Base-by-base conservation (phyloP, 2,113 vertebrate species). In the Lepus timidus region DNA sequence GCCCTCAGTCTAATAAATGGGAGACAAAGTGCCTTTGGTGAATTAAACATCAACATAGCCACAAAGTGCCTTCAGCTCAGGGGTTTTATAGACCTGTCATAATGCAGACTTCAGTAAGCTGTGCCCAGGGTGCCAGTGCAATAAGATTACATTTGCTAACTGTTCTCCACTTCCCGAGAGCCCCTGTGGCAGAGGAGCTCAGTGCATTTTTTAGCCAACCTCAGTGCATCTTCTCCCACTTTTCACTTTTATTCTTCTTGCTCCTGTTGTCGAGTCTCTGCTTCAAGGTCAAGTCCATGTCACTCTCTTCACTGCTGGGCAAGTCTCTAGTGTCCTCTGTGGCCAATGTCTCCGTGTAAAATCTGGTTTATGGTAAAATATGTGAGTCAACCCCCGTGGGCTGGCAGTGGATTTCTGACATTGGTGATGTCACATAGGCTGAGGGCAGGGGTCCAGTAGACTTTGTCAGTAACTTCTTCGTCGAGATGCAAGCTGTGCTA, bases 281-380 rank as follows among this genome's bases (percentile, higher is more conserved):
- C 52, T 31, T 55, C 88, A 52, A 67, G 84, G 94, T 87, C 90
- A 89, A 61, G 49, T 7, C 80, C 73, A 27, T 23, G 27, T 27
- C 0, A 0, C 8, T 44, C 31, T 20, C 20, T 33, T 64, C 17
- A 6, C 4, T 44, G 31, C 22, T 11, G 31, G 61, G 25, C 2
- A 33, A 31, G 58, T 65, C 64, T 81, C 25, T 14, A 3, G 17
- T 27, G 11, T 39, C n/a, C 55, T 51, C 23, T 11, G 62, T 13
- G 51, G 22, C 55, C 29, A 58, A 55, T 4, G 33, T 70, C 31
- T 44, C 5, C 1, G 11, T 9, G 5, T 1, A 4, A 58, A 89
- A 65, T 4, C 49, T 61, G n/a, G 12, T 81, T 74, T 74, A 33
- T 22, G 16, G n/a, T 76, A n/a, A 61, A 62, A 19, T 17, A 6